Percentiles rank a stretch among this genome's conserved stretches.
These are phyloP conservation scores for Anniella stebbinsi DNA, from an alignment of 2,797 vertebrate species.

Conservation along the genomic window DNA sequence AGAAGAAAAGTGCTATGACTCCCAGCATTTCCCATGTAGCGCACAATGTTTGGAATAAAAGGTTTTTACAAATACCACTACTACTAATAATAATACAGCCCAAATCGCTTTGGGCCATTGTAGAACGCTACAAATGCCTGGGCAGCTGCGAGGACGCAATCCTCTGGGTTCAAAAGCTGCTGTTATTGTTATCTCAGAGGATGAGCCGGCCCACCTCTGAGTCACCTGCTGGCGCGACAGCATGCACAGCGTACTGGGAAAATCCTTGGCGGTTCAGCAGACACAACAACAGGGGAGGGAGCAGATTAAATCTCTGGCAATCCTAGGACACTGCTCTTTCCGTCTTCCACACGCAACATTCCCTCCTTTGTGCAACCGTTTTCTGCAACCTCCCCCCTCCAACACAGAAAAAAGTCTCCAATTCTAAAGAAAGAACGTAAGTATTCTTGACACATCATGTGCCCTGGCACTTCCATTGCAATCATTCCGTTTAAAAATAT, in stretches of 20 bases:
- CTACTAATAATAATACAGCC: too few species aligned
- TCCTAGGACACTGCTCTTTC: neutral
- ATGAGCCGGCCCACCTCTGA: neutral
- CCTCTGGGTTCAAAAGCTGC: neutral
- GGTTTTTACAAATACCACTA: too few species aligned
- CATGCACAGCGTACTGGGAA: slow-evolving; percentile 4
- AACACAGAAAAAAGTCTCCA: neutral
- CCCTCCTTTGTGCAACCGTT: neutral
- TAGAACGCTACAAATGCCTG: neutral
- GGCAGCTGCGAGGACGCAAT: accelerated
- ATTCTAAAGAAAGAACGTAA: too few species aligned
- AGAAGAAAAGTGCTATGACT: too few species aligned
- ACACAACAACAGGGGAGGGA: slow-evolving; percentile 46
- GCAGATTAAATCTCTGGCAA: neutral
- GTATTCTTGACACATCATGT: too few species aligned
- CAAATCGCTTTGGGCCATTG: too few species aligned
- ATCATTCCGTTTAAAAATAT: too few species aligned
- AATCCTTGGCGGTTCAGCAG: slow-evolving; percentile 36
- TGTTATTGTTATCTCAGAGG: neutral
- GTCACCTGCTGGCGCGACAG: neutral
- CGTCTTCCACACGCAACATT: neutral
- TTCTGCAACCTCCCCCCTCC: neutral
- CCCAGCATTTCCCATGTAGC: too few species aligned
- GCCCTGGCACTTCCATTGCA: too few species aligned
- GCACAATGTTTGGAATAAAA: neutral